These are phyloP conservation scores for Phasia obesa DNA, from an alignment of 2,888 invertebrate species.

Conservation along the genomic window DNA sequence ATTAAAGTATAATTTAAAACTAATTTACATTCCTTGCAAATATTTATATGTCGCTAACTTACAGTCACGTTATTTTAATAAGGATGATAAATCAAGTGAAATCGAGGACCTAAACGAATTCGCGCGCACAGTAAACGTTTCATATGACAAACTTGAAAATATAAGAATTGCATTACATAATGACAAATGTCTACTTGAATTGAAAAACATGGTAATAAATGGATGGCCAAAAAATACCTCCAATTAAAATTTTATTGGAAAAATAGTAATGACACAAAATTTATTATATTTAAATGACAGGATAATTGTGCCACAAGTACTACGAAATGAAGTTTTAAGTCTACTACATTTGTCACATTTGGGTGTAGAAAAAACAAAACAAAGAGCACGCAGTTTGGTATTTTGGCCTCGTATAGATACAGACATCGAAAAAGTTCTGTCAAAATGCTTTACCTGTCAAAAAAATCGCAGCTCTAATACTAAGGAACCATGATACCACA, in stretches of 20 bases:
- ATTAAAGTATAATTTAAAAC: conserved; percentile 72
- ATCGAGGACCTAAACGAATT: conserved; percentile 32
- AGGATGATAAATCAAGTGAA: conserved; percentile 13
- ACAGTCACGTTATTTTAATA: conserved; percentile 35
- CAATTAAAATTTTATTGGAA: conserved; percentile 71
- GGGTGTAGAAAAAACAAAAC: conserved; percentile 73
- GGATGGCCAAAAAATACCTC: conserved; percentile 55
- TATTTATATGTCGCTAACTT: conserved; percentile 60
- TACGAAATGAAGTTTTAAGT: conserved; percentile 26
- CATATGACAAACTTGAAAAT: conserved; percentile 51
- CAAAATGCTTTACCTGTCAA: conserved; percentile 49
- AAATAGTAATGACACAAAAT: conserved; percentile 65
- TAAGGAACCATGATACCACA: conserved; percentile 61
- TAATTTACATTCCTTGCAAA: conserved; percentile 58
- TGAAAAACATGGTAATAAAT: conserved; percentile 65
- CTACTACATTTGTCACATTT: conserved; percentile 71
- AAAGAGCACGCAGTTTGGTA: conserved; percentile 70
- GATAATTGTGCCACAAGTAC: conserved; percentile 66
- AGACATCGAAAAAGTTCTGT: conserved; percentile 68
- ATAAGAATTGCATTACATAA: too few relatives aligned
- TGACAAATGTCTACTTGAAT: neutral
- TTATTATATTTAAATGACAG: conserved; percentile 36
- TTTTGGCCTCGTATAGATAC: conserved; percentile 73
- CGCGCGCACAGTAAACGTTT: conserved; percentile 67
- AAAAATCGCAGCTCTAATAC: too few relatives aligned